A percentile compares a stretch with the other conserved stretches of the same genome.
Evolutionary conservation across 2,888 invertebrate genomes (phyloP).

Genomic region (Odontomyia ornata): DNA sequence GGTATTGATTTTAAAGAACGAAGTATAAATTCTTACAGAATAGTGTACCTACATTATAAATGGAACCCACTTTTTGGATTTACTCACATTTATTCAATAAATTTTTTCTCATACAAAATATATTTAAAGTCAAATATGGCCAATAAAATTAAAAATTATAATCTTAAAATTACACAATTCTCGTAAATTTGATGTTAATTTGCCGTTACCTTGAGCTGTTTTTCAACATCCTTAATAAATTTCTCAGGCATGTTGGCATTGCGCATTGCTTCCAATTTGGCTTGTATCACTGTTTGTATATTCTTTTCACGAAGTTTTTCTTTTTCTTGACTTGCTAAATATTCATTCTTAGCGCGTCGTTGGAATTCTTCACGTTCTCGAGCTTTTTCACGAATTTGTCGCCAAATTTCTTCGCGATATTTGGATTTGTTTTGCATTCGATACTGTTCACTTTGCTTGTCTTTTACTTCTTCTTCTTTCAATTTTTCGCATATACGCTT

Average conservation of each 20-base stretch:
- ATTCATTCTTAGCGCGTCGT: constrained; percentile 58
- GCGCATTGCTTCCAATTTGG: constrained; percentile 61
- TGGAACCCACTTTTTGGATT: no score
- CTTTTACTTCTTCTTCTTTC: constrained; percentile 59
- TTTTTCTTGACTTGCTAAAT: constrained; percentile 59
- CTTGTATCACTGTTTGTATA: constrained; percentile 59
- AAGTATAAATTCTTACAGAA: no score
- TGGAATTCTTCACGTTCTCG: constrained; percentile 57
- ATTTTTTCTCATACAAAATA: constrained; percentile 1
- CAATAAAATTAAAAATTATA: not conserved
- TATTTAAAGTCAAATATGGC: not conserved
- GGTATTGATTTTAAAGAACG: no score
- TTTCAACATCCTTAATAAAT: constrained; percentile 62
- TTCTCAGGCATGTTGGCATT: constrained; percentile 63
- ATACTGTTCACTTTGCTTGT: constrained; percentile 55
- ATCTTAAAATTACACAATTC: not conserved
- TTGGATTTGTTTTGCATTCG: constrained; percentile 55
- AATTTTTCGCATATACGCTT: constrained; percentile 57
- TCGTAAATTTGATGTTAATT: constrained; percentile 11
- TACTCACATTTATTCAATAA: not conserved
- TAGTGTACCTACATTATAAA: no score
- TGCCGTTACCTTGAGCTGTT: constrained; percentile 50
- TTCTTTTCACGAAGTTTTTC: constrained; percentile 60
- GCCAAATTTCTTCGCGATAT: constrained; percentile 61
- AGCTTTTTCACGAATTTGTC: constrained; percentile 61